phyloP scores from a whole-genome alignment of 2,888 invertebrate species.

The Tetropium fuscum region DNA sequence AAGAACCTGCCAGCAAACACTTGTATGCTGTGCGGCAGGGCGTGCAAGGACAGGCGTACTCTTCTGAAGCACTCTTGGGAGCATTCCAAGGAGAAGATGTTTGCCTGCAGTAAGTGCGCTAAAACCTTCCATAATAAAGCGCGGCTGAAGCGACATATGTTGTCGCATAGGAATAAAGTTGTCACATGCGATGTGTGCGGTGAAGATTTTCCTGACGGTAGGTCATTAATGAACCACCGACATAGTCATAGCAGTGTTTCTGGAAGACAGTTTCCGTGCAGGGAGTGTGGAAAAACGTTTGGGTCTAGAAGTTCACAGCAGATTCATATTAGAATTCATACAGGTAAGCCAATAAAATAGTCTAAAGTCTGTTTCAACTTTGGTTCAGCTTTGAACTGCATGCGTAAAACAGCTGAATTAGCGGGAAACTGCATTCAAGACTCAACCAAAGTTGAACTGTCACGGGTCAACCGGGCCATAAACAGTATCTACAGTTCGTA shows the following conservation, averaged over 20 bases:
- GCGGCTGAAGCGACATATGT: constrained; percentile 74
- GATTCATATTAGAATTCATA: constrained; percentile 88
- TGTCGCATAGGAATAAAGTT: constrained; percentile 77
- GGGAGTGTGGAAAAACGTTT: constrained; percentile 88
- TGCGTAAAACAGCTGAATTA: no score
- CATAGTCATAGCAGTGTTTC: constrained; percentile 68
- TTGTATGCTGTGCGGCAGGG: constrained; percentile 76
- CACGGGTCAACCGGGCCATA: no score
- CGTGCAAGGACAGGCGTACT: constrained; percentile 76
- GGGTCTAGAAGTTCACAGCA: constrained; percentile 88
- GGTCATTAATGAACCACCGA: constrained; percentile 77
- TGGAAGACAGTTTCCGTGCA: constrained; percentile 80
- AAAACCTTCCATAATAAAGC: constrained; percentile 80
- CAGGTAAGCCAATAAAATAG: constrained; percentile 61
- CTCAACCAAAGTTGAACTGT: no score
- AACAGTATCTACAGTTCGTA: no score
- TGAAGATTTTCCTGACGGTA: constrained; percentile 77
- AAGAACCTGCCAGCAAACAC: constrained; percentile 74
- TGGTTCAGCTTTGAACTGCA: no score
- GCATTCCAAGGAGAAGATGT: constrained; percentile 70
- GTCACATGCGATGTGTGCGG: constrained; percentile 78
- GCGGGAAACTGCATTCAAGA: no score
- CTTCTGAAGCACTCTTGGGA: constrained; percentile 78
- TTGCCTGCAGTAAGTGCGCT: constrained; percentile 76
- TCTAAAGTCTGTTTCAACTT: no score